Evolutionary conservation across 2,797 vertebrate genomes (phyloP).

Genomic region (Propithecus perrieri): DNA sequence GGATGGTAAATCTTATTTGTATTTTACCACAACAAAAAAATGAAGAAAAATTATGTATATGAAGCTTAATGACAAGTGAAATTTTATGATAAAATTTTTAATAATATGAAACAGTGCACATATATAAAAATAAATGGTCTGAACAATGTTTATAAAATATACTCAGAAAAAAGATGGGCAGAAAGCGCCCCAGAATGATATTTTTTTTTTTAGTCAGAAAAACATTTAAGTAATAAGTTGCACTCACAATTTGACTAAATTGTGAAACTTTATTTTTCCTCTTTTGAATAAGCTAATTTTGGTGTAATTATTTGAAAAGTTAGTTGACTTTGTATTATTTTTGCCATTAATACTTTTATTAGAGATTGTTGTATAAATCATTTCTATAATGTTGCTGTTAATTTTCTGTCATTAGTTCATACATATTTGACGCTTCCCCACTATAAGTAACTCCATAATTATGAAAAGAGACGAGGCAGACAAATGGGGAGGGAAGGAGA

Average conservation of each 20-base stretch:
- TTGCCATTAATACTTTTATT: not conserved
- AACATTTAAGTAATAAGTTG: not conserved
- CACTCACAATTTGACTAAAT: not conserved
- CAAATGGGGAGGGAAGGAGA: not conserved
- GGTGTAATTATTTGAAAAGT: not conserved
- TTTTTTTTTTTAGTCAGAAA: not conserved
- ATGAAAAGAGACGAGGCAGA: not conserved
- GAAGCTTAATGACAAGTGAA: not conserved
- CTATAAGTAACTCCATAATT: not conserved
- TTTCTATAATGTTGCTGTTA: not conserved
- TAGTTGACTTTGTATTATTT: not conserved
- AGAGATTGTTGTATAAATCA: not conserved
- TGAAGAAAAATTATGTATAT: not conserved
- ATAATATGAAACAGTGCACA: not conserved
- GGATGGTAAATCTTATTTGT: not conserved
- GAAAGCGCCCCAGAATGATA: not conserved
- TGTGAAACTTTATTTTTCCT: not conserved
- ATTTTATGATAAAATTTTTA: not conserved
- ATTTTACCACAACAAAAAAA: not conserved
- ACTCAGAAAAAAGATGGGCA: not conserved
- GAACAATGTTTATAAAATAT: not conserved
- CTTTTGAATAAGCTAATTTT: not conserved
- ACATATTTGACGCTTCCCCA: not conserved
- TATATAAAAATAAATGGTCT: not conserved
- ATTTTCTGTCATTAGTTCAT: not conserved